These are phyloP conservation scores for Lutjanus argentimaculatus DNA, from an alignment of 2,797 vertebrate species.

Conservation along the genomic window DNA sequence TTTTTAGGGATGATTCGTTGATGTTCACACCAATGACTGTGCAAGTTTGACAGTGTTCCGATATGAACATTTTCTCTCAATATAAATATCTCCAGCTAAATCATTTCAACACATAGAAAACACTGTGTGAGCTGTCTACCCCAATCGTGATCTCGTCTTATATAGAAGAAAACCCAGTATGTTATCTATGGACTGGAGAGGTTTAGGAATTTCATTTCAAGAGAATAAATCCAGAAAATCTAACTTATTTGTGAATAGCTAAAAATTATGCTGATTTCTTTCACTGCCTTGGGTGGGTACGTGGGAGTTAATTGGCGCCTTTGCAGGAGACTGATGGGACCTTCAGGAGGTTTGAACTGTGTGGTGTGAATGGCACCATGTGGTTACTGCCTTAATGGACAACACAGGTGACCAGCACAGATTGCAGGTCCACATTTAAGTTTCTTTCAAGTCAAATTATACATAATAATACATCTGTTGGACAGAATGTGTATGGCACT, in stretches of 20 bases:
- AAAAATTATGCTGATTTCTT: background rate
- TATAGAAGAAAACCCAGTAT: background rate
- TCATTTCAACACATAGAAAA: background rate
- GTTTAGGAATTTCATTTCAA: no score
- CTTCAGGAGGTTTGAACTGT: background rate
- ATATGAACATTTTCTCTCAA: conserved; percentile 3
- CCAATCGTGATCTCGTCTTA: background rate
- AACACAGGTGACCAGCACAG: background rate
- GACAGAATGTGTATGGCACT: background rate
- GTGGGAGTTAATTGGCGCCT: background rate
- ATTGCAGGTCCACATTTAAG: background rate
- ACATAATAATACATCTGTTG: background rate
- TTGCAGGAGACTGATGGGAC: conserved; percentile 1
- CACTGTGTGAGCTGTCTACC: background rate
- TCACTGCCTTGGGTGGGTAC: background rate
- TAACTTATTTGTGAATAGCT: background rate
- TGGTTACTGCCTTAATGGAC: background rate
- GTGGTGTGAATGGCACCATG: background rate
- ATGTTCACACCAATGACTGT: background rate
- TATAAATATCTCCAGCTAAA: background rate
- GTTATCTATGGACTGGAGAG: background rate
- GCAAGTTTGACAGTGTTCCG: background rate
- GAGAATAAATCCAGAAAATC: background rate
- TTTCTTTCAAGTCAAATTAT: background rate
- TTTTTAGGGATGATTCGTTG: conserved; percentile 6